These are phyloP conservation scores for Neomorphus geoffroyi DNA, from an alignment of 2,797 vertebrate species.

Conservation along the genomic window DNA sequence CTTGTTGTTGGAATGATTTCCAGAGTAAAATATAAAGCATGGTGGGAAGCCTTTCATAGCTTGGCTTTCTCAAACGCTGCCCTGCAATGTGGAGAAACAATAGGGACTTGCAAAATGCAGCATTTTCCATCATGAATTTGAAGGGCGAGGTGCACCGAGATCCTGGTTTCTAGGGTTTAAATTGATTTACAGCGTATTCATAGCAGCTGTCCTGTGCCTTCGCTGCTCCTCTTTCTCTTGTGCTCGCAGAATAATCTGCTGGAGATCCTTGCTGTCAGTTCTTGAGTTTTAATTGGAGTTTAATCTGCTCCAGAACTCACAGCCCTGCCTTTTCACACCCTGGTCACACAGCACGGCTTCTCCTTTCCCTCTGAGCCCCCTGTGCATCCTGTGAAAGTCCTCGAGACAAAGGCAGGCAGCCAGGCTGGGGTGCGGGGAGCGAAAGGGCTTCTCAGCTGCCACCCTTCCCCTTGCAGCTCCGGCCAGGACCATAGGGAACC, in stretches of 20 bases:
- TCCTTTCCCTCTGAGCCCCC: accelerated
- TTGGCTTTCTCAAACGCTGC: neutral
- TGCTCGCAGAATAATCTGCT: neutral
- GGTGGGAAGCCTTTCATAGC: neutral
- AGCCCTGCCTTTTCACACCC: neutral
- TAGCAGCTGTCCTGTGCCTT: neutral
- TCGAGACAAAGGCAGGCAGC: accelerated
- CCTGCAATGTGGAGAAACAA: neutral
- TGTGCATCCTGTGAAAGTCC: neutral
- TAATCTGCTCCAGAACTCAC: neutral
- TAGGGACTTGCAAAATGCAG: neutral
- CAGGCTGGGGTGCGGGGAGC: neutral
- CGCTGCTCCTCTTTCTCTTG: neutral
- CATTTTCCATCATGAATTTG: neutral
- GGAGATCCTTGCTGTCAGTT: neutral
- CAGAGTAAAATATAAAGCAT: neutral
- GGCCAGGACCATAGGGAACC: neutral
- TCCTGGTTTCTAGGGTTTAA: neutral
- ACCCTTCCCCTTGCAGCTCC: neutral
- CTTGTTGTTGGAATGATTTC: neutral
- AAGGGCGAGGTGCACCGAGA: neutral
- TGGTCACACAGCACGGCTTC: accelerated
- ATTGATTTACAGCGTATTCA: neutral
- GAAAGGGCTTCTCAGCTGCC: neutral
- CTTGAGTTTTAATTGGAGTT: neutral